Evolutionary conservation across 2,888 invertebrate genomes (phyloP).

Genomic region (Lycia hirtaria): DNA sequence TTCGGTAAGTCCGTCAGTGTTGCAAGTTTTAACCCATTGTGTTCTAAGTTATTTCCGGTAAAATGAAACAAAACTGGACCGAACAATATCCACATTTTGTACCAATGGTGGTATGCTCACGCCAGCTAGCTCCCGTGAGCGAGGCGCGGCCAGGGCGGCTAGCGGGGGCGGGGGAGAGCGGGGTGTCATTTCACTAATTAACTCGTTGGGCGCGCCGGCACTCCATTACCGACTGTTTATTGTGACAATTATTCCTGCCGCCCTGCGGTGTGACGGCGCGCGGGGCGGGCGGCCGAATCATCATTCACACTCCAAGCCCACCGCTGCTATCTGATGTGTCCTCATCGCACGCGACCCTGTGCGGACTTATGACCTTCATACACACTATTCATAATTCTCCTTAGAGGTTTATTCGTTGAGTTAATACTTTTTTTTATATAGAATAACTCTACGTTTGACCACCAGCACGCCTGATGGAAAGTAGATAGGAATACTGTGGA

Average conservation of each 20-base stretch:
- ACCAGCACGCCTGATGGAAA: too few species aligned
- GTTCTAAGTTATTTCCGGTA: too few species aligned
- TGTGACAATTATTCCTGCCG: slow-evolving; percentile 72
- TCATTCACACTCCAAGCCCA: not conserved
- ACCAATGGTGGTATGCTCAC: not conserved
- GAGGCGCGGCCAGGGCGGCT: not conserved
- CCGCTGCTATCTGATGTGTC: slow-evolving; percentile 2
- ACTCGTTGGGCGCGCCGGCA: slow-evolving; percentile 68
- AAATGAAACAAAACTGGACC: too few species aligned
- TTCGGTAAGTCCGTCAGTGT: too few species aligned
- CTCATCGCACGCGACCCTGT: not conserved
- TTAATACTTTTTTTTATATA: too few species aligned
- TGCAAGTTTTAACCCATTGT: too few species aligned
- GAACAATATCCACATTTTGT: too few species aligned
- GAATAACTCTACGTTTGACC: too few species aligned
- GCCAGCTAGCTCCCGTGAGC: not conserved
- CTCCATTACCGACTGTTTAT: slow-evolving; percentile 80
- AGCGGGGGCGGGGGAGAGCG: not conserved
- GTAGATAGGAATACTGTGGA: too few species aligned
- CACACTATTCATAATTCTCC: not conserved
- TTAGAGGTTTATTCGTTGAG: too few species aligned
- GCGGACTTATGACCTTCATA: not conserved
- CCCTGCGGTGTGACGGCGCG: slow-evolving; percentile 23
- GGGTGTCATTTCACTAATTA: slow-evolving; percentile 71
- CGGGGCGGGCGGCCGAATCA: slow-evolving; percentile 15